A percentile compares a stretch with the other conserved stretches of the same genome.
Evolutionary conservation across 2,888 invertebrate species (phyloP).

Genomic region (Tribolium freemani): DNA sequence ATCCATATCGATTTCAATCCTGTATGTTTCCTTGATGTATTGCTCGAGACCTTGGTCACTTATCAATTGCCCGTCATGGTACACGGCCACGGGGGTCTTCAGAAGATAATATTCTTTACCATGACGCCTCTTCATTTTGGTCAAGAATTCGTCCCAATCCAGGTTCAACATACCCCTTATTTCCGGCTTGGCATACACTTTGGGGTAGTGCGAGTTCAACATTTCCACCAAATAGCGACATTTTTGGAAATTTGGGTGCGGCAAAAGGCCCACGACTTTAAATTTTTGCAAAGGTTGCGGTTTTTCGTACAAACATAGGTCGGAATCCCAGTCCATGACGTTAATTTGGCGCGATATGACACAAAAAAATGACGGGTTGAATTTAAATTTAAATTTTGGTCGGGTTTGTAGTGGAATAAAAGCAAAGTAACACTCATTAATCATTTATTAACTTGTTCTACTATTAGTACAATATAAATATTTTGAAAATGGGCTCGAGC

Average conservation of each 20-base stretch:
- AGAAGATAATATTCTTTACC: slow-evolving; percentile 70
- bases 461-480: slow-evolving; percentile 39
- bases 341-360: not conserved
- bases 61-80: slow-evolving; percentile 69
- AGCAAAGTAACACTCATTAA: slow-evolving; percentile 27
- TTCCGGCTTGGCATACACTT: slow-evolving; percentile 58
- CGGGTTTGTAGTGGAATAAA: not conserved
- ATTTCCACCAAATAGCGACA: slow-evolving; percentile 57
- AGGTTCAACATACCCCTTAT: slow-evolving; percentile 63
- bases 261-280: slow-evolving; percentile 60
- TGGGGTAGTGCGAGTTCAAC: slow-evolving; percentile 57
- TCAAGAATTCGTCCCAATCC: slow-evolving; percentile 63
- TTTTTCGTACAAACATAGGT: not conserved
- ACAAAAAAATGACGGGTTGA: not conserved
- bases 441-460: slow-evolving; percentile 40
- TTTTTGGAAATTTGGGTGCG: slow-evolving; percentile 62
- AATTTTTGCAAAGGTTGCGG: slow-evolving; percentile 47
- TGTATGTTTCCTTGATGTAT: slow-evolving; percentile 67
- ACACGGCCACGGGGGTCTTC: slow-evolving; percentile 68
- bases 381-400: not conserved
- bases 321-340: slow-evolving; percentile 8
- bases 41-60: slow-evolving; percentile 68
- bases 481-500: slow-evolving; percentile 7
- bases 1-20: slow-evolving; percentile 67
- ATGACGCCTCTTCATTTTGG: slow-evolving; percentile 61